Percentiles rank a stretch among this genome's conserved stretches.
Evolutionary conservation across 2,888 invertebrate genomes (phyloP).

Genomic region (Nomada fabriciana): DNA sequence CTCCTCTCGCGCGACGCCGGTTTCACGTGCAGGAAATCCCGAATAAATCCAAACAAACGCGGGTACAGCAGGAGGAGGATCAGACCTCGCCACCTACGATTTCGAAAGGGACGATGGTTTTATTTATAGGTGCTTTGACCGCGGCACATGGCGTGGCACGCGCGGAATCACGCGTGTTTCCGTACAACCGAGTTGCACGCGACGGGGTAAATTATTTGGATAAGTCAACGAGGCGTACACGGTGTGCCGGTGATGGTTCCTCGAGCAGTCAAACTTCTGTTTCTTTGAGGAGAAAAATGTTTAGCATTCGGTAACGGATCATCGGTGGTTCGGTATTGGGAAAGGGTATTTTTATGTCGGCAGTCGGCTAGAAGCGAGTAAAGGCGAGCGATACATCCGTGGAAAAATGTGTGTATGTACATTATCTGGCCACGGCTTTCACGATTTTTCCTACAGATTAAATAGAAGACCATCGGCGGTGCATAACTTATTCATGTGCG

Average conservation of each 20-base stretch:
- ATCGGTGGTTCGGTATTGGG: no score
- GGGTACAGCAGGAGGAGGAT: conserved; percentile 67
- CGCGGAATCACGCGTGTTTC: conserved; percentile 74
- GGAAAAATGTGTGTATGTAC: neutral
- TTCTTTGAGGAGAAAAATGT: conserved; percentile 16
- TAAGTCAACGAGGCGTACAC: conserved; percentile 60
- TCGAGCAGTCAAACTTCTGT: conserved; percentile 45
- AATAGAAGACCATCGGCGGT: neutral
- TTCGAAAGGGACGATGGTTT: conserved; percentile 71
- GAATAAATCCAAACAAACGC: conserved; percentile 77
- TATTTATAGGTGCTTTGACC: conserved; percentile 76
- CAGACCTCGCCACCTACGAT: conserved; percentile 73
- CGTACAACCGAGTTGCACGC: conserved; percentile 59
- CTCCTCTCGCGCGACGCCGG: conserved; percentile 53
- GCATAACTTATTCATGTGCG: conserved; percentile 2
- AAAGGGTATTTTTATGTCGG: neutral
- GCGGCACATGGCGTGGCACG: conserved; percentile 73
- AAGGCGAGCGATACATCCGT: neutral
- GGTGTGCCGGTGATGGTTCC: conserved; percentile 46
- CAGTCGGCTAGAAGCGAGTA: no score
- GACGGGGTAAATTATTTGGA: conserved; percentile 77
- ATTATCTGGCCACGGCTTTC: neutral
- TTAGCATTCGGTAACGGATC: neutral
- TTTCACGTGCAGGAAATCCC: conserved; percentile 75
- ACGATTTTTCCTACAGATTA: neutral